Evolutionary conservation across 1,140 invertebrate genomes (phyloP).

Genomic region (Drosophila sturtevanti): DNA sequence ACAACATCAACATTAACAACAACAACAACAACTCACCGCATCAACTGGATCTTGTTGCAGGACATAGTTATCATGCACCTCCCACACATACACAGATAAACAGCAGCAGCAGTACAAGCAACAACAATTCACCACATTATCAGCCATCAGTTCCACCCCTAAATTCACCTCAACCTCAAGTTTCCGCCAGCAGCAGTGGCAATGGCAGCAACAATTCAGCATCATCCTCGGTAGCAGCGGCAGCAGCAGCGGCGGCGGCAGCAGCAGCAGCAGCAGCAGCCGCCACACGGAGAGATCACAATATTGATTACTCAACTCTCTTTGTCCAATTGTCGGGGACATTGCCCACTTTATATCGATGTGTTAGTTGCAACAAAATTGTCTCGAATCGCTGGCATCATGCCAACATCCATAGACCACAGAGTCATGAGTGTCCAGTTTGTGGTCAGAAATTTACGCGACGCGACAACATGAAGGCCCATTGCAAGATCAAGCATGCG

Average conservation of each 20-base stretch:
- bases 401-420: constrained; percentile 87
- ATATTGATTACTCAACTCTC: constrained; percentile 81
- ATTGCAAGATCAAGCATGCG: constrained; percentile 88
- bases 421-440: constrained; percentile 87
- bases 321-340: constrained; percentile 82
- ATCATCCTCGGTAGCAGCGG: constrained; percentile 32
- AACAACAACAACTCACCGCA: constrained; percentile 42
- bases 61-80: constrained; percentile 35
- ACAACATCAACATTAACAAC: not conserved
- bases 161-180: constrained; percentile 53
- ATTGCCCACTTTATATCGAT: constrained; percentile 79
- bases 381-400: constrained; percentile 90
- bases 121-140: constrained; percentile 52
- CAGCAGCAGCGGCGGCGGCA: constrained; percentile 37
- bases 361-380: constrained; percentile 86
- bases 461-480: constrained; percentile 88
- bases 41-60: constrained; percentile 26
- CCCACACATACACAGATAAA: constrained; percentile 30
- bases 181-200: constrained; percentile 54
- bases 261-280: constrained; percentile 68
- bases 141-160: constrained; percentile 30
- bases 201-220: constrained; percentile 54
- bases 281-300: constrained; percentile 80
- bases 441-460: constrained; percentile 87
- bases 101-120: not conserved